These are phyloP conservation scores for Microplitis demolitor DNA, from an alignment of 1,140 invertebrate genomes.

Conservation along the genomic window DNA sequence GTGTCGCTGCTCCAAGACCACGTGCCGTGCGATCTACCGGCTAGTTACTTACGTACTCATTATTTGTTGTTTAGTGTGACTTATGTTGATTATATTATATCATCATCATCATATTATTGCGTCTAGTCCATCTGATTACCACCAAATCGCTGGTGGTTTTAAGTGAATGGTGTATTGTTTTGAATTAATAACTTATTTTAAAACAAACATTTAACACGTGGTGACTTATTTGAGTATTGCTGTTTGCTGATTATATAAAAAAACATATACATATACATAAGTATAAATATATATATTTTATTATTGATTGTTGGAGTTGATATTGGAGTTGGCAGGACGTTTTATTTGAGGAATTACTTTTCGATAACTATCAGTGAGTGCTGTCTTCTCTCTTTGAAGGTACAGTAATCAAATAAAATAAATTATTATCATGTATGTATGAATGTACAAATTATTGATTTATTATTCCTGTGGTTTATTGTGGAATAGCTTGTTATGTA, in stretches of 20 bases:
- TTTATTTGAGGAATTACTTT: background rate
- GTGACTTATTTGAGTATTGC: background rate
- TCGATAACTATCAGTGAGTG: background rate
- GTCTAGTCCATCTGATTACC: background rate
- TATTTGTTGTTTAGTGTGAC: background rate
- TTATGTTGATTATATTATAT: background rate
- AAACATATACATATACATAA: too few species aligned
- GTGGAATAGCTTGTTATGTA: too few species aligned
- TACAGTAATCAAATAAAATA: background rate
- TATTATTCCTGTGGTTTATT: too few species aligned
- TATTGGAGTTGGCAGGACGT: too few species aligned
- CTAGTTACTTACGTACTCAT: background rate
- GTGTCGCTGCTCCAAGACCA: slow-evolving; percentile 39
- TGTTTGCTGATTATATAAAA: background rate
- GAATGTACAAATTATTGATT: too few species aligned
- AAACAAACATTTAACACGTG: background rate
- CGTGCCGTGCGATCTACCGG: slow-evolving; percentile 15
- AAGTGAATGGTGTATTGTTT: background rate
- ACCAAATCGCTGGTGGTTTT: background rate
- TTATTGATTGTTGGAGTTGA: too few species aligned
- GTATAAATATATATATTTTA: too few species aligned
- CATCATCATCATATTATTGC: background rate
- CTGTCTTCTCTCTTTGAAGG: too few species aligned
- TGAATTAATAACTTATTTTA: background rate
- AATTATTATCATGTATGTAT: background rate